Evolutionary conservation across 1,140 invertebrate species (phyloP), one percentile per base, ranked within the genome.

Genomic region (Leptestheria dahalacensis): DNA sequence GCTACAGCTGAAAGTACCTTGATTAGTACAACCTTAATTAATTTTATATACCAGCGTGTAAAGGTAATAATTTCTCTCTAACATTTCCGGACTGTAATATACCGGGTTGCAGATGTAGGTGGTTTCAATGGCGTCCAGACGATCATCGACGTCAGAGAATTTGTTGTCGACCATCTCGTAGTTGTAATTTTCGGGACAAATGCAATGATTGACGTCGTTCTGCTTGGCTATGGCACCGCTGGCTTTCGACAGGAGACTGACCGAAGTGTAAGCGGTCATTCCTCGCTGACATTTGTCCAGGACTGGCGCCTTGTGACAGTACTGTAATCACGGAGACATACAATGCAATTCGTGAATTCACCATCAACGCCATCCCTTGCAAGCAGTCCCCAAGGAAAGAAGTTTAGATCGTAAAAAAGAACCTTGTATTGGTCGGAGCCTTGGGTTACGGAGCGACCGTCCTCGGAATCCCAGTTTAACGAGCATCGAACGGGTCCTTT

Each of bases 391-490:
- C n/a, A n/a, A n/a, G 46, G 46, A 47, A 11, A 12, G n/a, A 12
- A 47, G 23, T 49, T 9, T 9, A 49, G 15, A 18, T 4, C 11
- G 55, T 46, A 24, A n/a, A 29, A 10, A 12, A 57, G 60, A 61
- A 73, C 72, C 70, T 73, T 73, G 62, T 72, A 73, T 62, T 73
- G 72, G 56, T 72, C 68, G 29, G 71, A 72, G 18, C 70, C 72
- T 62, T 72, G 70, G 3, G 66, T 67, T 18, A 73, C 56, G 1
- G 70, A 73, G 55, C 66, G 66, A 20, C 70, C 70, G 48, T 73
- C 71, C 11, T 65, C 60, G 3, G 64, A 64, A 60, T 73, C 70
- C 72, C 72, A 73, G 9, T 54, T 51, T 18, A 70, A 56, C 12
- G 69, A 68, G 58, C 72, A 73, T 1, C 60, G 10, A 2, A 48